These are phyloP conservation scores for Hippoglossus stenolepis DNA, from an alignment of 2,113 vertebrate genomes.

Conservation along the genomic window DNA sequence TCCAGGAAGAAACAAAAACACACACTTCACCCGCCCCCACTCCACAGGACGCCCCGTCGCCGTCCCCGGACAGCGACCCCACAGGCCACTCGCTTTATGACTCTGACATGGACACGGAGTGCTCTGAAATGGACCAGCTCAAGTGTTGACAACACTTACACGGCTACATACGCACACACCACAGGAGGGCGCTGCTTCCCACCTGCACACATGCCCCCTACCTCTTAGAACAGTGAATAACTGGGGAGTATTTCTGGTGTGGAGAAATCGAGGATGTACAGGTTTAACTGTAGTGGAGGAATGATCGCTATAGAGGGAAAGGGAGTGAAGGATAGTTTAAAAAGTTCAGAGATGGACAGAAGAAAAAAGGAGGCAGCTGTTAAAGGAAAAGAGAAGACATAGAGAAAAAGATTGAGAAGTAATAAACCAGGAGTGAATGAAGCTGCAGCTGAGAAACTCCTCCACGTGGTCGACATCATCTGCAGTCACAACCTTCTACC, in stretches of 20 bases:
- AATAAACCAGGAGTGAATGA: slow-evolving; percentile 72
- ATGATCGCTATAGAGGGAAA: not conserved
- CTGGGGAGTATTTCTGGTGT: slow-evolving; percentile 8
- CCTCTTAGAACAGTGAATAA: slow-evolving; percentile 37
- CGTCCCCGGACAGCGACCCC: slow-evolving; percentile 93
- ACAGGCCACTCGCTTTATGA: slow-evolving; percentile 95
- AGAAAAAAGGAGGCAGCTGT: not conserved
- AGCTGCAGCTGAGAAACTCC: slow-evolving; percentile 74
- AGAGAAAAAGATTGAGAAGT: not conserved
- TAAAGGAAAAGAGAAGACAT: not conserved
- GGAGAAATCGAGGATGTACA: slow-evolving; percentile 2
- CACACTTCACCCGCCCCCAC: slow-evolving; percentile 41
- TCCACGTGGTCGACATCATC: slow-evolving; percentile 35
- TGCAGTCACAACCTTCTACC: slow-evolving; percentile 41
- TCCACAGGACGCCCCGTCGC: slow-evolving; percentile 72
- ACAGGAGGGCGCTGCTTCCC: slow-evolving; percentile 33
- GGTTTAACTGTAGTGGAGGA: slow-evolving; percentile 38
- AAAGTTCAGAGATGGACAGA: not conserved
- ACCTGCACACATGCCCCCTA: slow-evolving; percentile 24
- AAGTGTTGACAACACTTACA: slow-evolving; percentile 83
- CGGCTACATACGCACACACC: slow-evolving; percentile 10
- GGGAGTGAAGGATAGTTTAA: not conserved
- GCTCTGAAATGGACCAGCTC: slow-evolving; percentile 90
- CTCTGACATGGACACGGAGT: slow-evolving; percentile 97
- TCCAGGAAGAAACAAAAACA: slow-evolving; percentile 83